Conservation (phyloP, 2,888 invertebrate species). For the Hemithea aestivaria region DNA sequence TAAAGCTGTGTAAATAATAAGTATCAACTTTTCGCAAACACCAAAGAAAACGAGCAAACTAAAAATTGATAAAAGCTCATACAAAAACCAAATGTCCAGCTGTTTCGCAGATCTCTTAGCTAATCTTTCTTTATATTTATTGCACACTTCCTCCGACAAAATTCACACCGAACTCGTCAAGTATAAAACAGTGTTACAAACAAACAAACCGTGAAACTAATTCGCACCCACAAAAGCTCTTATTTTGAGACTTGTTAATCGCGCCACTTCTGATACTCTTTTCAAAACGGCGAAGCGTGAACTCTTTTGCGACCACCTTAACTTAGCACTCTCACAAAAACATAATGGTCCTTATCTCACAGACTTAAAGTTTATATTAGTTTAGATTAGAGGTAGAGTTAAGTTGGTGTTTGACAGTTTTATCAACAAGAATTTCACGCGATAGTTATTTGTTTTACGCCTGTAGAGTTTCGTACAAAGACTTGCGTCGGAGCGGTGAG, state of each 20-base stretch:
- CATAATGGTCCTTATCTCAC: constrained; percentile 7
- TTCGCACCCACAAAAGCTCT: constrained; percentile 47
- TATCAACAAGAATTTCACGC: constrained; percentile 63
- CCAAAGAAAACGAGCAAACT: constrained; percentile 2
- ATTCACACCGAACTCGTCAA: constrained; percentile 40
- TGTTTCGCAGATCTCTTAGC: constrained; percentile 3
- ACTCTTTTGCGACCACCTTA: constrained; percentile 30
- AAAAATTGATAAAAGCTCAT: too few species aligned
- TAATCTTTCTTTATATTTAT: constrained; percentile 12
- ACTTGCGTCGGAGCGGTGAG: constrained; percentile 50
- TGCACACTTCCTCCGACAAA: constrained; percentile 35
- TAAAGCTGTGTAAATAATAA: too few species aligned
- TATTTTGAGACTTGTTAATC: constrained; percentile 51
- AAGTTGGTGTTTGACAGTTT: constrained; percentile 35
- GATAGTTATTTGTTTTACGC: constrained; percentile 68
- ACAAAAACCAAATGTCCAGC: constrained; percentile 14
- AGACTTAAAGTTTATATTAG: constrained; percentile 11
- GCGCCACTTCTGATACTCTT: constrained; percentile 49
- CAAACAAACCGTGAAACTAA: constrained; percentile 47
- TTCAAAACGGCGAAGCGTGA: constrained; percentile 56
- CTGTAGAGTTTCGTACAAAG: constrained; percentile 48
- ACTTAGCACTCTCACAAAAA: constrained; percentile 1
- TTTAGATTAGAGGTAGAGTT: neutral
- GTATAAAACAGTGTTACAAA: constrained; percentile 33
- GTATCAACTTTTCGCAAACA: too few species aligned